phyloP scores from a whole-genome alignment of 1,140 invertebrate species.

The Parapsyche elsis region DNA sequence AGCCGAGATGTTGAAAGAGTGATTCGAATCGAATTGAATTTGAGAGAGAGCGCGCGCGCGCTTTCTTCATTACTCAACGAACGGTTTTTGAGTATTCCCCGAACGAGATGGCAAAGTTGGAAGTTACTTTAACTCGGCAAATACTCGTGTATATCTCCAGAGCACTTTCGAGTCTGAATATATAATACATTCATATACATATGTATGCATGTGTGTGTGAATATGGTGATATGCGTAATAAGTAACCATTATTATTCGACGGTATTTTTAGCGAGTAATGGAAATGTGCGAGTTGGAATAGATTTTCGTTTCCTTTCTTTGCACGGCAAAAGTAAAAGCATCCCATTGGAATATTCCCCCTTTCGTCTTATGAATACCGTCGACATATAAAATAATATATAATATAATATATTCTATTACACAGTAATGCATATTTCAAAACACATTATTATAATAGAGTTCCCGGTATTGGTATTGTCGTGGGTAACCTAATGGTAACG shows the following conservation, averaged over 20 bases:
- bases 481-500: constrained; percentile 48
- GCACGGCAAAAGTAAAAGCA: constrained; percentile 5
- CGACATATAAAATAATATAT: neutral
- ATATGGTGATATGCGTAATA: neutral
- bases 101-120: constrained; percentile 24
- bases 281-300: constrained; percentile 7
- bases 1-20: constrained; percentile 30
- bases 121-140: constrained; percentile 20
- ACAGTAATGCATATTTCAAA: constrained; percentile 53
- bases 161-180: constrained; percentile 1
- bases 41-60: neutral
- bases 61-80: constrained; percentile 37
- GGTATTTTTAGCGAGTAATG: neutral
- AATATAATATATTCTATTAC: constrained; percentile 40
- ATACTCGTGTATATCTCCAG: constrained; percentile 16
- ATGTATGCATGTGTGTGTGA: too few relatives aligned
- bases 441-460: constrained; percentile 55
- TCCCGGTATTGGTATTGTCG: constrained; percentile 19
- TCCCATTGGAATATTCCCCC: neutral
- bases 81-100: constrained; percentile 25
- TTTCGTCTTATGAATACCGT: neutral
- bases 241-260: neutral
- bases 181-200: neutral
- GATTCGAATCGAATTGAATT: constrained; percentile 30
- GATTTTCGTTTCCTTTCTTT: constrained; percentile 27